A percentile compares a stretch with the other conserved stretches of the same genome.
These are phyloP conservation scores for Troglohyphantes excavatus DNA, from an alignment of 2,888 invertebrate species.

Conservation along the genomic window DNA sequence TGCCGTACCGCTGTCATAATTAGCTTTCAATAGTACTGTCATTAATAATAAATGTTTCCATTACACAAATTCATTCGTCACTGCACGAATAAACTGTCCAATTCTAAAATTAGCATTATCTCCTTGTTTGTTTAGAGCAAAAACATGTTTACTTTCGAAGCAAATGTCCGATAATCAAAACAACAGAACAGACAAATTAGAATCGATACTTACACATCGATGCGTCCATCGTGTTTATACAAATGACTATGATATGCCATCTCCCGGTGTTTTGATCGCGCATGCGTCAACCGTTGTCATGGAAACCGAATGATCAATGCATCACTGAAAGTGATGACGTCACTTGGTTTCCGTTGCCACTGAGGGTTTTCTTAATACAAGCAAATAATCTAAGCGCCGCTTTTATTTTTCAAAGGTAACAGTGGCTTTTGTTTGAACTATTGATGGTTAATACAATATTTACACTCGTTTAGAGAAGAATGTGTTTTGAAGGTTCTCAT, in stretches of 20 bases:
- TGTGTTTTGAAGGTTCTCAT: background rate
- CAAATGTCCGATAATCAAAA: background rate
- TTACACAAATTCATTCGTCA: too few species aligned
- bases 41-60: too few species aligned
- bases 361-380: slow-evolving; percentile 17
- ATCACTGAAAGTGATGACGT: slow-evolving; percentile 45
- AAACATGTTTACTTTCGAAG: slow-evolving; percentile 5
- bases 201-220: slow-evolving; percentile 76
- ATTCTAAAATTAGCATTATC: background rate
- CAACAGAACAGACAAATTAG: slow-evolving; percentile 20
- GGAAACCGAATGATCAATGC: slow-evolving; percentile 67
- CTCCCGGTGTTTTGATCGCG: slow-evolving; percentile 39
- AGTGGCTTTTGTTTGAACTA: background rate
- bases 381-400: slow-evolving; percentile 17
- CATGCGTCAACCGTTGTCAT: slow-evolving; percentile 71
- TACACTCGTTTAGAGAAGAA: background rate
- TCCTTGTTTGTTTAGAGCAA: background rate
- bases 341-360: slow-evolving; percentile 48
- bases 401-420: background rate
- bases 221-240: slow-evolving; percentile 56
- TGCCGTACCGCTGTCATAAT: too few species aligned
- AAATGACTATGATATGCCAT: slow-evolving; percentile 62
- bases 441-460: background rate
- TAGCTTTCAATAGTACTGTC: too few species aligned
- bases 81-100: background rate